phyloP scores from a whole-genome alignment of 2,888 invertebrate genomes.

The Plagodis pulveraria region DNA sequence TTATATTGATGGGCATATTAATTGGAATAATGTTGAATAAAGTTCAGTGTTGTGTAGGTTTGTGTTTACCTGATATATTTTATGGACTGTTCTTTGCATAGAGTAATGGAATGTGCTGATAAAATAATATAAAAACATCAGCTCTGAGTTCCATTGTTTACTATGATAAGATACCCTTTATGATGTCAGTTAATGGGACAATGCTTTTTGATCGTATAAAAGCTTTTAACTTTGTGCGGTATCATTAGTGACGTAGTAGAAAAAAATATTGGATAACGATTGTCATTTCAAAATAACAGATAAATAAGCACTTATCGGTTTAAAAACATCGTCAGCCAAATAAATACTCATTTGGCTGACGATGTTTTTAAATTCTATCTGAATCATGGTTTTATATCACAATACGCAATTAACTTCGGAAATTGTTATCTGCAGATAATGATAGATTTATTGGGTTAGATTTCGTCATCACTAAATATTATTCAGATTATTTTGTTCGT shows the following conservation, averaged over 20 bases:
- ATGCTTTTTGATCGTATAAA: background rate
- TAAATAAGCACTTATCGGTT: background rate
- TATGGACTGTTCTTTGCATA: background rate
- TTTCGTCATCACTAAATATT: constrained; percentile 7
- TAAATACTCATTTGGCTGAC: background rate
- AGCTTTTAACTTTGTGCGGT: background rate
- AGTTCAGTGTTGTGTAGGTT: too few species aligned
- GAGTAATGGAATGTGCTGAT: constrained; percentile 4
- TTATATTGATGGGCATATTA: too few species aligned
- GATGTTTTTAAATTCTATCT: background rate
- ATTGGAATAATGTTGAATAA: too few species aligned
- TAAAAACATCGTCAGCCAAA: too few species aligned
- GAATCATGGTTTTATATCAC: background rate
- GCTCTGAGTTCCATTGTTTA: constrained; percentile 2
- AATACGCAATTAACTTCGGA: background rate
- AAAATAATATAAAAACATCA: constrained; percentile 8
- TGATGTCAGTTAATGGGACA: background rate
- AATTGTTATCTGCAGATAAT: constrained; percentile 9
- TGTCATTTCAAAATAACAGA: background rate
- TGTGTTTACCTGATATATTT: too few species aligned
- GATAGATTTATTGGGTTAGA: constrained; percentile 1
- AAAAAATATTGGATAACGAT: background rate
- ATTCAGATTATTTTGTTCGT: background rate
- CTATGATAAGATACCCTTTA: constrained; percentile 7
- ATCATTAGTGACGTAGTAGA: background rate